Conservation (phyloP, 2,797 vertebrate genomes). For the Enteromius treurensis region DNA sequence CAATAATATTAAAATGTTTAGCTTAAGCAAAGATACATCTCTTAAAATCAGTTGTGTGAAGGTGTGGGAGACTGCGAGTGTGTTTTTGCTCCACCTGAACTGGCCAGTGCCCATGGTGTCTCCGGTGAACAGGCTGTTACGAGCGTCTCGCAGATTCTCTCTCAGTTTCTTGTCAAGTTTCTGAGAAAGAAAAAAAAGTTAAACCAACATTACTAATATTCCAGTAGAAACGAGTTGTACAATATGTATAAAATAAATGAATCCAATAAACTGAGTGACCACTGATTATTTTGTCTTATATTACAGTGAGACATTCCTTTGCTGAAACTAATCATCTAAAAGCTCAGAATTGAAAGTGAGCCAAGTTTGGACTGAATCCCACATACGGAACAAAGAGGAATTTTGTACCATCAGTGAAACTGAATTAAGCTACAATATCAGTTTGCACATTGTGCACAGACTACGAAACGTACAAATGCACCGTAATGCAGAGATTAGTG, state of each 20-base stretch:
- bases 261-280: constrained; percentile 27
- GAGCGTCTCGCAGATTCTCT: constrained; percentile 95
- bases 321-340: constrained; percentile 34
- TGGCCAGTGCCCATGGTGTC: constrained; percentile 92
- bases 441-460: constrained; percentile 22
- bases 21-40: constrained; percentile 15
- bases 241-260: constrained; percentile 13
- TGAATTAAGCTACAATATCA: constrained; percentile 8
- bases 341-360: constrained; percentile 16
- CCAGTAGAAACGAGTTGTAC: not conserved
- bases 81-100: constrained; percentile 83
- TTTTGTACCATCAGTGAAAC: constrained; percentile 25
- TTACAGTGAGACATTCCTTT: constrained; percentile 35
- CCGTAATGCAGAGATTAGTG: constrained; percentile 8
- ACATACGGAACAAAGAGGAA: constrained; percentile 47
- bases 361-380: constrained; percentile 28
- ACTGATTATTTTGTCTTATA: constrained; percentile 19
- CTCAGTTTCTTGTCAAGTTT: constrained; percentile 98
- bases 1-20: constrained; percentile 21
- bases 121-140: constrained; percentile 97
- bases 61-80: constrained; percentile 7
- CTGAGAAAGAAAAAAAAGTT: constrained; percentile 68
- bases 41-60: not conserved
- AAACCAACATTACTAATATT: constrained; percentile 26
- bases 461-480: constrained; percentile 26